Base-by-base conservation (phyloP, 2,797 vertebrate species). In the Pempheris klunzingeri region DNA sequence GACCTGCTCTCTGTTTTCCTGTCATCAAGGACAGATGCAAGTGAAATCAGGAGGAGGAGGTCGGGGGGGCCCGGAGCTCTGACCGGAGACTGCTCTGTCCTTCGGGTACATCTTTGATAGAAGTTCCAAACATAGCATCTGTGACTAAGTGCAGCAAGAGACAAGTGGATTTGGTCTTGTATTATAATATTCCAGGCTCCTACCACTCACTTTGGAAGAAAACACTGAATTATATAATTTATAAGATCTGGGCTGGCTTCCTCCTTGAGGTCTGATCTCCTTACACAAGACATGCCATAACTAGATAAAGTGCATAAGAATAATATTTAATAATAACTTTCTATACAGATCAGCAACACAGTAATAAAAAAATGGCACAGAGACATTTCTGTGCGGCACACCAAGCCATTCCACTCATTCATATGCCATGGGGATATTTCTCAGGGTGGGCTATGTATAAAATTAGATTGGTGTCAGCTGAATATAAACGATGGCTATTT, bases 401-500 rank as follows among this genome's bases (percentile, higher is more conserved):
- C 44, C 26, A 41, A 73, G 70, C 70, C 68, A 39, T 74, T 77
- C 26, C 64, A 50, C 50, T 61, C 74, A 84, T 88, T 91, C 78
- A 82, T 89, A 61, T 67, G 44, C 38, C 68, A 59, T 7, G 71
- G 54, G 83, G 78, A 82, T 87, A 59, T 90, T 88, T 83, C 66
- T 89, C 73, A 81, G 68, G 60, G 66, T 82, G 82, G 76, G 72
- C 65, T 72, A 44, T 76, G 89, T 90, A 80, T 91, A 93, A 92
- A 93, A 89, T 94, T 93, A 95, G 92, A 75, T 80, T 79, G 86
- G 88, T 86, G 91, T 89, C 91, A 91, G 91, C 88, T 90, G 88
- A 91, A 92, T 91, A 91, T 90, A 95, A 93, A 92, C 88, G 54
- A 73, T 49, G 78, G 58, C 91, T 94, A 93, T 94, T 94, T 93